phyloP scores from a whole-genome alignment of 2,113 vertebrate species.

The Podarcis raffonei region DNA sequence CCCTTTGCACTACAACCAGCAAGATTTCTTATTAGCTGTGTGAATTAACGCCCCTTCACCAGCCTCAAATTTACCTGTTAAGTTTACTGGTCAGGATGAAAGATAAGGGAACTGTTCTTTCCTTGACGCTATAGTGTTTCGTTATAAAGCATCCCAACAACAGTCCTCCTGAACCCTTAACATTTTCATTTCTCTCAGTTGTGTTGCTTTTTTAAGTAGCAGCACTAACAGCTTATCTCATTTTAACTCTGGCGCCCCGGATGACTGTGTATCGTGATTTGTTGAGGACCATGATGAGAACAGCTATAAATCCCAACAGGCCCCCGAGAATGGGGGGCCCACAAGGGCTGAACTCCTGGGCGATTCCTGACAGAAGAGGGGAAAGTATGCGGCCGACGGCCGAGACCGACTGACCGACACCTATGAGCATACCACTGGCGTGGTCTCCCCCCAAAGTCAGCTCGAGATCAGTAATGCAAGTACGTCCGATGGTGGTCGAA shows the following conservation, averaged over 20 bases:
- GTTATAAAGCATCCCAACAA: not conserved
- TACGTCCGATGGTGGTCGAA: constrained; percentile 89
- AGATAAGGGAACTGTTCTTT: not conserved
- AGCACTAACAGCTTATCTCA: constrained; percentile 34
- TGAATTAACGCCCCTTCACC: not conserved
- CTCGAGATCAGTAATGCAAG: constrained; percentile 90
- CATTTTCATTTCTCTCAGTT: not conserved
- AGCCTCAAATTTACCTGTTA: not conserved
- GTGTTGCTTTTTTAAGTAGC: not conserved
- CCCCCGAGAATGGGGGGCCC: constrained; percentile 88
- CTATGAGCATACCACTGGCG: constrained; percentile 88
- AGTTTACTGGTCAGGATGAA: not conserved
- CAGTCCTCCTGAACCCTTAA: not conserved
- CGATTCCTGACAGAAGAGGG: constrained; percentile 88
- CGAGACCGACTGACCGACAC: constrained; percentile 92
- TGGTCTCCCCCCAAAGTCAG: constrained; percentile 80
- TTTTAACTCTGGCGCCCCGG: constrained; percentile 61
- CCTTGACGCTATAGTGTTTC: fast-evolving
- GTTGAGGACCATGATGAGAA: constrained; percentile 78
- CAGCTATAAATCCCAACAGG: constrained; percentile 80
- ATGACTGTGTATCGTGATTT: constrained; percentile 44
- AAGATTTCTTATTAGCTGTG: not conserved
- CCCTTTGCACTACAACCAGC: not conserved
- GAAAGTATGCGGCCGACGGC: constrained; percentile 88
- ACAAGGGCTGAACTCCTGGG: constrained; percentile 92